Conservation (phyloP, 2,113 vertebrate genomes). For the Alexandromys fortis region DNA sequence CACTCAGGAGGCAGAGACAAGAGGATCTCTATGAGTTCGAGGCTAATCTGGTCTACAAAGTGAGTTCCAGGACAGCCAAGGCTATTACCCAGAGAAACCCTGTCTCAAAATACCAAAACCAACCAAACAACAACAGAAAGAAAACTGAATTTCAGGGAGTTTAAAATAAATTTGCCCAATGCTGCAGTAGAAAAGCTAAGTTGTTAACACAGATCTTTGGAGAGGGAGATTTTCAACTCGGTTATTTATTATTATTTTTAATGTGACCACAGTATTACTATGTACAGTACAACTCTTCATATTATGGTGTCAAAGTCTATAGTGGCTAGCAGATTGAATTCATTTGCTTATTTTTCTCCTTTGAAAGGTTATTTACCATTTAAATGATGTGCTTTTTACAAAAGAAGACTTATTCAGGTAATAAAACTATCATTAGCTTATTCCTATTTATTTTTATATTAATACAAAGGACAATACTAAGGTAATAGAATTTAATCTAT, state of each 20-base stretch:
- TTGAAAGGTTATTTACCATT: slow-evolving; percentile 24
- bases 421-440: slow-evolving; percentile 9
- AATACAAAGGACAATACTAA: background rate
- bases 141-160: slow-evolving; percentile 27
- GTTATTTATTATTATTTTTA: background rate
- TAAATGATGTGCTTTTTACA: background rate
- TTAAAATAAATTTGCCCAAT: slow-evolving; percentile 32
- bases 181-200: background rate
- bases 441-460: background rate
- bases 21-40: background rate
- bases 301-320: background rate
- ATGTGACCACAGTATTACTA: background rate
- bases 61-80: background rate
- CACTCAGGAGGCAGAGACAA: too few relatives aligned
- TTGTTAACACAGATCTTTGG: background rate
- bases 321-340: background rate
- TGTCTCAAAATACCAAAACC: background rate
- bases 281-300: background rate
- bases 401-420: background rate
- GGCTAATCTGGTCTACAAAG: background rate
- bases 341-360: background rate
- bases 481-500: slow-evolving; percentile 16
- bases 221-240: background rate
- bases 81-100: background rate
- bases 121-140: background rate